phyloP scores from a whole-genome alignment of 2,113 vertebrate genomes.

The Sarotherodon lohbergeri region DNA sequence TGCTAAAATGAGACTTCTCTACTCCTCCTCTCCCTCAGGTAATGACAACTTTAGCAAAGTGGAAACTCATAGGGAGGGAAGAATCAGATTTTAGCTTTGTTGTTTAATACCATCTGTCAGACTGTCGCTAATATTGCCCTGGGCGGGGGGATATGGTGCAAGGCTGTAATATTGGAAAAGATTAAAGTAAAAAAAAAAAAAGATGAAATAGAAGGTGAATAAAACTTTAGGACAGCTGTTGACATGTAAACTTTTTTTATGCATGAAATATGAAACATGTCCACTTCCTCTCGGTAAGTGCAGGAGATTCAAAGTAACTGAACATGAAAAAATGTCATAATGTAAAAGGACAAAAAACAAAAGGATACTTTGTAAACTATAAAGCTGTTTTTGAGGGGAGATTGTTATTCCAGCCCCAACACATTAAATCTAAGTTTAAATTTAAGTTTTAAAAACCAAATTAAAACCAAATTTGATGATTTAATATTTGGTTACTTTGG shows the following conservation, averaged over 20 bases:
- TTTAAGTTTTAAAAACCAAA: neutral
- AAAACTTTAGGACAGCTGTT: constrained; percentile 48
- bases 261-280: constrained; percentile 21
- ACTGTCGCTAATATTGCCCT: constrained; percentile 51
- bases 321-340: neutral
- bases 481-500: neutral
- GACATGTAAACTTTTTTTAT: neutral
- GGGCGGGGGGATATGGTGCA: constrained; percentile 26
- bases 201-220: constrained; percentile 31
- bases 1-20: constrained; percentile 56
- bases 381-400: neutral
- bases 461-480: neutral
- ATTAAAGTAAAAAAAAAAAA: constrained; percentile 3
- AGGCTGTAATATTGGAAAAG: constrained; percentile 46
- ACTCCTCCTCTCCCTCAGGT: constrained; percentile 44
- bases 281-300: neutral
- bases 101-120: constrained; percentile 63
- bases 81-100: constrained; percentile 60
- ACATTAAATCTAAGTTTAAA: neutral
- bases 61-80: constrained; percentile 50
- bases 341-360: neutral
- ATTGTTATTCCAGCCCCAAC: neutral
- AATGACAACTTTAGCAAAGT: constrained; percentile 63
- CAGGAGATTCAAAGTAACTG: neutral
- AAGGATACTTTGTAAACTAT: neutral